Evolutionary conservation across 2,888 invertebrate species (phyloP), one percentile per base, ranked within the genome.

Genomic region (Tridacna crocea): DNA sequence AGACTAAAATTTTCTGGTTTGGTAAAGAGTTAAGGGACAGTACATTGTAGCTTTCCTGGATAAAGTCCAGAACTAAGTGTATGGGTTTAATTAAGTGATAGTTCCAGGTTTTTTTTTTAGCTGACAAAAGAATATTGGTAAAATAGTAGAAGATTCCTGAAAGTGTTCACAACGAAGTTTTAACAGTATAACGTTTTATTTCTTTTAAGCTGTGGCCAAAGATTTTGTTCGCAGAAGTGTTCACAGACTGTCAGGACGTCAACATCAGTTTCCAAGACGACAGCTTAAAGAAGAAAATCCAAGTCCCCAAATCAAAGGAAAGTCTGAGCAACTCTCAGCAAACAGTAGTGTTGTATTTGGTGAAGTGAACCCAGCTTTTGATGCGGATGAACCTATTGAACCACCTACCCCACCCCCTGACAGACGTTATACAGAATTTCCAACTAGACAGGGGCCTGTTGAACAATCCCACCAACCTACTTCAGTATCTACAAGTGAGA

Each of bases 191-290:
- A 36, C 36, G 8, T 36, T 2, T 36, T n/a, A n/a, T 36, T 36
- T 36, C 15, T 26, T 82, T 82, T 17, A 80, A 89, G 89, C 77
- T 48, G 79, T 85, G 58, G 89, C 88, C n/a, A 76, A 83, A 58
- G 85, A 89, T 27, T 88, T 88, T 80, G 87, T 89, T 10, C 74
- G 89, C 12, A 78, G 89, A 51, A 89, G 89, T 81, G 84, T 89
- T 10, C 83, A 88, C 58, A 72, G 89, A 63, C 66, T 88, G 72
- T 89, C 89, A 15, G 89, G 89, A 13, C 80, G 85, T 15, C 75
- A 77, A 66, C 76, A 76, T 6, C 82, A 82, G 66, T 80, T 79
- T 66, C 77, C 84, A 36, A 70, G 86, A 36, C 74, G 77, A 48
- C 86, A 86, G 46, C 63, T 86, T 2, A 81, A 82, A 55, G 86